These are phyloP conservation scores for Morpho deidamia DNA, from an alignment of 2,888 invertebrate genomes.

Conservation along the genomic window DNA sequence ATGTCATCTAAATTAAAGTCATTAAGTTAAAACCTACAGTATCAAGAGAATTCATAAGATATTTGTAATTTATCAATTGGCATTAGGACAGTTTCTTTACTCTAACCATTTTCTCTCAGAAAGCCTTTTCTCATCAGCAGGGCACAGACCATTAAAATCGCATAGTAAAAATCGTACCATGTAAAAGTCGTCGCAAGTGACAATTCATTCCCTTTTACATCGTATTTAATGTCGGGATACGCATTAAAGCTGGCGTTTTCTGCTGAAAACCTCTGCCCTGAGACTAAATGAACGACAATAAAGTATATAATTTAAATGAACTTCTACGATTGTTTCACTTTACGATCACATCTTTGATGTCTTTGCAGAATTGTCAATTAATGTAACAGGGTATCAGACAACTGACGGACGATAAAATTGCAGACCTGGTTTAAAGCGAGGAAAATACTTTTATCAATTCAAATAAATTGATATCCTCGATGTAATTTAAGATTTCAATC, in stretches of 20 bases:
- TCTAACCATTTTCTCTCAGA: too few relatives aligned
- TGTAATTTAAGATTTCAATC: too few relatives aligned
- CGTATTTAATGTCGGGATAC: conserved; percentile 36
- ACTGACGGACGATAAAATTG: background rate
- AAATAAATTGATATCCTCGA: too few relatives aligned
- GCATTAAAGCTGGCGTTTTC: conserved; percentile 19
- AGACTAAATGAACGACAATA: conserved; percentile 10
- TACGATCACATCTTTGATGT: conserved; percentile 9
- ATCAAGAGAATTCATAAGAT: too few relatives aligned
- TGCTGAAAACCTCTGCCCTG: conserved; percentile 19
- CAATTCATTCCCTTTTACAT: conserved; percentile 39
- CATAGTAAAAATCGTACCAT: conserved; percentile 17
- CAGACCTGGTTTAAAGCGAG: too few relatives aligned
- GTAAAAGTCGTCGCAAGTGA: conserved; percentile 29
- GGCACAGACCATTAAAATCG: too few relatives aligned
- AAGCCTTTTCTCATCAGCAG: too few relatives aligned
- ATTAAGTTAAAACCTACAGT: too few relatives aligned
- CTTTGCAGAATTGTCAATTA: conserved; percentile 7
- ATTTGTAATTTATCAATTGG: too few relatives aligned
- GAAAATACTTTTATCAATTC: too few relatives aligned
- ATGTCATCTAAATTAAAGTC: too few relatives aligned
- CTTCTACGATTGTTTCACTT: conserved; percentile 14
- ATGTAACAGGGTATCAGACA: background rate
- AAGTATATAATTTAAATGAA: conserved; percentile 9
- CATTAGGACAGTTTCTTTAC: too few relatives aligned